Evolutionary conservation across 1,140 invertebrate species (phyloP).

Genomic region (Drosophila tani): DNA sequence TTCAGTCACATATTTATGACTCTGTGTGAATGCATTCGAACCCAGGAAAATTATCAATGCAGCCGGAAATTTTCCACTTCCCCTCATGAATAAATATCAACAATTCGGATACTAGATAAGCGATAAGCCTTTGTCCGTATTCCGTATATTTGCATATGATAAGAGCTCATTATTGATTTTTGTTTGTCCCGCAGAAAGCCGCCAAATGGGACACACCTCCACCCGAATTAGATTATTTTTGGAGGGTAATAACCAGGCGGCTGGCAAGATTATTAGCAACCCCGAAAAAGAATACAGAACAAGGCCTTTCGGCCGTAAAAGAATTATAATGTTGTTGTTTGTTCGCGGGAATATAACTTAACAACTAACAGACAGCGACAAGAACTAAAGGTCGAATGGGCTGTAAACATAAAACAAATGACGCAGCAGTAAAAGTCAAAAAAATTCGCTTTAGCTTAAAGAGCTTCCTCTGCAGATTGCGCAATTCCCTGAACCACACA

Average conservation of each 20-base stretch:
- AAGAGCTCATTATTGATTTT: conserved; percentile 70
- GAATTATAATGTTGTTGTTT: conserved; percentile 32
- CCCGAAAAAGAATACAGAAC: conserved; percentile 14
- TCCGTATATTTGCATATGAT: conserved; percentile 74
- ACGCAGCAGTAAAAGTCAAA: conserved; percentile 47
- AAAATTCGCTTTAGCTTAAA: conserved; percentile 39
- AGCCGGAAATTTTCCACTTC: conserved; percentile 27
- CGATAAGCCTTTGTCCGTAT: conserved; percentile 48
- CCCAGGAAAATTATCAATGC: conserved; percentile 21
- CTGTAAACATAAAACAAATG: conserved; percentile 72
- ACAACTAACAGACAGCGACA: conserved; percentile 6
- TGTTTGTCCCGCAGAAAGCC: conserved; percentile 24
- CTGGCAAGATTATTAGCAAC: conserved; percentile 43
- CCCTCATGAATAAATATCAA: conserved; percentile 51
- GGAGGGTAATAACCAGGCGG: conserved; percentile 23
- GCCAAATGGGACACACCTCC: conserved; percentile 49
- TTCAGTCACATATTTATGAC: conserved; percentile 23
- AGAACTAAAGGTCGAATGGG: conserved; percentile 69
- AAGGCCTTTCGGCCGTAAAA: conserved; percentile 29
- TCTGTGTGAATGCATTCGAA: conserved; percentile 27
- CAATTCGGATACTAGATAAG: conserved; percentile 58
- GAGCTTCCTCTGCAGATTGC: conserved; percentile 51
- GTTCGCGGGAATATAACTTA: conserved; percentile 4
- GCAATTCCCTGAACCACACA: conserved; percentile 33
- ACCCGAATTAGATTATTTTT: conserved; percentile 31